Evolutionary conservation across 2,888 invertebrate genomes (phyloP).

Genomic region (Calameuta idolon): DNA sequence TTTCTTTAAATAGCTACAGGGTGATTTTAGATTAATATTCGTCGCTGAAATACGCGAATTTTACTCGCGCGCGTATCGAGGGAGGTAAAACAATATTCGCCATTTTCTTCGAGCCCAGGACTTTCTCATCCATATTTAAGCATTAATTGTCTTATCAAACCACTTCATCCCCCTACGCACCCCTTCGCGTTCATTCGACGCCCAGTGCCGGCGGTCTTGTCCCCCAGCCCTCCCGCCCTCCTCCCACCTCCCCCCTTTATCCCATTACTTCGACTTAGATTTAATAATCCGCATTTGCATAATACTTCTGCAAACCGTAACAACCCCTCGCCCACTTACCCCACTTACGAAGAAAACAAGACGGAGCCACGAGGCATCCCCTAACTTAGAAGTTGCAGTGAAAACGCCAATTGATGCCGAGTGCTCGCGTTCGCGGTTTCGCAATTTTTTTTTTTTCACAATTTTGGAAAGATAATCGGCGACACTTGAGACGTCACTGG

Average conservation of each 20-base stretch:
- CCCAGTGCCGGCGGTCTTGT: neutral
- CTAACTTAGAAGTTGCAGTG: neutral
- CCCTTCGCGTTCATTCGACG: neutral
- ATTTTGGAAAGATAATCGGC: neutral
- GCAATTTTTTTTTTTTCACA: neutral
- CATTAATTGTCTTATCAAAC: conserved; percentile 21
- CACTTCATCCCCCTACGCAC: neutral
- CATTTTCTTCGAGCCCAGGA: neutral
- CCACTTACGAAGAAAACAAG: no score
- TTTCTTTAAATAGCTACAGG: no score
- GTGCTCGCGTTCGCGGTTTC: neutral
- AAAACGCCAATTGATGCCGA: conserved; percentile 8
- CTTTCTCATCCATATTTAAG: conserved; percentile 10
- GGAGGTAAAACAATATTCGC: neutral
- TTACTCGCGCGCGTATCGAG: no score
- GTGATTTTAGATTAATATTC: no score
- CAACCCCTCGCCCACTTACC: conserved; percentile 15
- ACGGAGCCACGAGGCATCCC: neutral
- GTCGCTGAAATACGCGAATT: no score
- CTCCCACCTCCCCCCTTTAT: conserved; percentile 3
- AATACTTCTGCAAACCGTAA: conserved; percentile 30
- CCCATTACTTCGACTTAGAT: conserved; percentile 29
- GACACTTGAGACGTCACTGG: no score
- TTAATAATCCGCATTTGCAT: conserved; percentile 33
- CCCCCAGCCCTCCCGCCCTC: no score